Evolutionary conservation across 1,140 invertebrate genomes (phyloP).

Genomic region (Neodiprion fabricii): DNA sequence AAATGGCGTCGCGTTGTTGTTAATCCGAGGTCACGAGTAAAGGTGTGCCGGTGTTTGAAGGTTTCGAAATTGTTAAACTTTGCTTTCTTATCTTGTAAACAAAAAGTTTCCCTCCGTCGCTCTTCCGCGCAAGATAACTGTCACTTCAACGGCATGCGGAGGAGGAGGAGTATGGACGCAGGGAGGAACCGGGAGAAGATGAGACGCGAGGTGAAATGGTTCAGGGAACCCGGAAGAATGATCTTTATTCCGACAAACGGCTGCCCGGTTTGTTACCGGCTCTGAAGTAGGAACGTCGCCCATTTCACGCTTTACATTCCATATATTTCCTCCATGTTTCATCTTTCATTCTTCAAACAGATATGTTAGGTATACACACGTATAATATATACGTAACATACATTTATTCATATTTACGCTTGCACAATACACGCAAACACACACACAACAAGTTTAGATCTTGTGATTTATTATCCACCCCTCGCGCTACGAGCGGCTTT

Average conservation of each 20-base stretch:
- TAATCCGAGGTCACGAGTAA: too few species aligned
- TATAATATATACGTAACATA: too few species aligned
- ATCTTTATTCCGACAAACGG: neutral
- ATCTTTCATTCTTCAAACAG: neutral
- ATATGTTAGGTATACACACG: too few species aligned
- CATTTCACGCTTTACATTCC: neutral
- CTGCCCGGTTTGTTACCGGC: neutral
- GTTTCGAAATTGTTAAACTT: too few species aligned
- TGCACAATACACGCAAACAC: too few species aligned
- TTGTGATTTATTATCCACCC: neutral
- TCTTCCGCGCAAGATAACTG: too few species aligned
- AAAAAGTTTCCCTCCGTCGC: too few species aligned
- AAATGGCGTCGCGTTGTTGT: too few species aligned
- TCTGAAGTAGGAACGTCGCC: neutral
- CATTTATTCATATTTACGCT: too few species aligned
- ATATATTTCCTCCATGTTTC: neutral
- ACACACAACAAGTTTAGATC: neutral
- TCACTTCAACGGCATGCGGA: too few species aligned
- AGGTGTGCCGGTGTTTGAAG: too few species aligned
- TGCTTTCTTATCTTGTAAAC: too few species aligned
- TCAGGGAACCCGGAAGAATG: neutral
- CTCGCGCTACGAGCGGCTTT: neutral
- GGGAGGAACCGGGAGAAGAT: neutral
- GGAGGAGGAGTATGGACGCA: neutral
- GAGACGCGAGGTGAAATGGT: neutral